phyloP scores from a whole-genome alignment of 2,888 invertebrate species.

The Cataglyphis livida region DNA sequence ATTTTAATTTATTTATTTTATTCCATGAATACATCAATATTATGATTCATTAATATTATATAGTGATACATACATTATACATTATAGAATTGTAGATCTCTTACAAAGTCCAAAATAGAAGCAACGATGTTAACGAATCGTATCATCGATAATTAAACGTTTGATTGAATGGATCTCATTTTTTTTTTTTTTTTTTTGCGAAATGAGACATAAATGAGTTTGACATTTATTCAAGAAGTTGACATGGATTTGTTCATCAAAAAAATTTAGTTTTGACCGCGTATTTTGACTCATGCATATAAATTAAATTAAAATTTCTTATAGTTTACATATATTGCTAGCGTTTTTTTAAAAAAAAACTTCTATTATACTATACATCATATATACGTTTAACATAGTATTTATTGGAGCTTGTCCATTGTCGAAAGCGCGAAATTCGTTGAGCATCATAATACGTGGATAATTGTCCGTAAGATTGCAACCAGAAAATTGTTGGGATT shows the following conservation, averaged over 20 bases:
- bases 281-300: neutral
- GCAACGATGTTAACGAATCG: constrained; percentile 35
- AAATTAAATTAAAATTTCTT: neutral
- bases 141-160: constrained; percentile 11
- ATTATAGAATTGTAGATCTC: constrained; percentile 8
- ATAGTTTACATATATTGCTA: too few relatives aligned
- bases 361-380: constrained; percentile 8
- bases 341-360: constrained; percentile 7
- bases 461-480: constrained; percentile 7
- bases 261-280: constrained; percentile 6
- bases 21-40: neutral
- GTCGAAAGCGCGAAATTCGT: constrained; percentile 45
- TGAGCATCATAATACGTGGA: constrained; percentile 9
- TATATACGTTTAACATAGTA: constrained; percentile 22
- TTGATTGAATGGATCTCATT: neutral
- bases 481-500: constrained; percentile 46
- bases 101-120: neutral
- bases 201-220: constrained; percentile 28
- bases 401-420: constrained; percentile 49
- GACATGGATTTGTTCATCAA: constrained; percentile 26
- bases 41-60: neutral
- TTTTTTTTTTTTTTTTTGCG: constrained; percentile 12
- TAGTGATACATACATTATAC: neutral
- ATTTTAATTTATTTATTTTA: neutral
- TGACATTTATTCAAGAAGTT: constrained; percentile 44